phyloP scores from a whole-genome alignment of 2,888 invertebrate species.

The Sphecodes monilicornis region DNA sequence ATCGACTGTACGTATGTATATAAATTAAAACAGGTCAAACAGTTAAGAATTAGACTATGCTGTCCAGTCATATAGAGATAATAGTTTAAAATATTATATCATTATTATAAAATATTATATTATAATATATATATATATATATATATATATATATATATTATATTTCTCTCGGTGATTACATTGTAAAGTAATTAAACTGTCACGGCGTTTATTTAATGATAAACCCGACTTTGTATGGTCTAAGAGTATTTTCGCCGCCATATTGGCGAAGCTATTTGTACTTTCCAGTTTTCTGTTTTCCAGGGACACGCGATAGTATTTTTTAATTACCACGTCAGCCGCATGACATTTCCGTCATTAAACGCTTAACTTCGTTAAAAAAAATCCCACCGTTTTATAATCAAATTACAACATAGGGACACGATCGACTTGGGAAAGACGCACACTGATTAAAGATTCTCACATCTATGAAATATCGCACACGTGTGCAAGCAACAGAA shows the following conservation, averaged over 20 bases:
- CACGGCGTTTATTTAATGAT: too few species aligned
- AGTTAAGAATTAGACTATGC: too few species aligned
- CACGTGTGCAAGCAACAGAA: slow-evolving; percentile 5
- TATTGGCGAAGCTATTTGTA: background rate
- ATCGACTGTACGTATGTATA: too few species aligned
- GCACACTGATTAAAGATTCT: background rate
- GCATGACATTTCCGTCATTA: slow-evolving; percentile 2
- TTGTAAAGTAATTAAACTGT: background rate
- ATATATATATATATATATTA: too few species aligned
- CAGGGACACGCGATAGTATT: background rate
- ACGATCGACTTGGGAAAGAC: background rate
- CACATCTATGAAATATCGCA: background rate
- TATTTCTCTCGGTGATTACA: too few species aligned
- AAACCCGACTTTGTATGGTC: too few species aligned
- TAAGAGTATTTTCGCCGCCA: background rate
- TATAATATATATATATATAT: too few species aligned
- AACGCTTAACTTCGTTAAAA: background rate
- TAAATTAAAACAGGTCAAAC: too few species aligned
- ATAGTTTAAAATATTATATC: too few species aligned
- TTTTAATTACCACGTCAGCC: background rate
- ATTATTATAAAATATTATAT: too few species aligned
- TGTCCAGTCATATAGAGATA: too few species aligned
- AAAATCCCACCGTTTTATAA: background rate
- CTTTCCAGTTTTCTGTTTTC: background rate
- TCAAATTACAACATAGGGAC: background rate